Base-by-base conservation (phyloP, 2,888 invertebrate genomes). In the Apamea monoglypha region DNA sequence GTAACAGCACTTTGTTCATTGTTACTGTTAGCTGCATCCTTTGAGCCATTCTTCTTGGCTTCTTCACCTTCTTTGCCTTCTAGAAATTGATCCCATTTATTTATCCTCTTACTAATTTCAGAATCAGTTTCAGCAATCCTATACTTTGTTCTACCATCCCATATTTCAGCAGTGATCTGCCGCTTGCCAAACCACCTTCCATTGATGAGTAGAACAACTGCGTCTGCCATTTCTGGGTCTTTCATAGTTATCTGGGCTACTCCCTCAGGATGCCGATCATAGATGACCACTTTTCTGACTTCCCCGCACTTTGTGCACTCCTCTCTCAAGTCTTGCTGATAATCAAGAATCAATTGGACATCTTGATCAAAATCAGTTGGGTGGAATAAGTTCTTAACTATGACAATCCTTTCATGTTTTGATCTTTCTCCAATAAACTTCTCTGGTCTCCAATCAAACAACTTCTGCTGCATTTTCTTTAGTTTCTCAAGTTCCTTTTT, bases 361-460 rank as follows among this genome's bases (percentile, higher is more conserved):
- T 99, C 98, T 81, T 98, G 97, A 96, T 99, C 98, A 96, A 99
- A 99, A 90, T 99, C 98, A 82, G 98, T 97, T 0, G 99, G 98
- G 82, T 98, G 98, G 95, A 99, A 99, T 76, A 99, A 97, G 95
- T 99, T 99, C 94, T 99, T 99, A 18, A 99, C 97, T 72, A 99
- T 98, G 0, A 99, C 99, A 73, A 98, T 97, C 92, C 98, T 98
- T 94, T 99, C 99, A 94, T 98, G 98, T 93, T 99, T 99, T 0
- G 98, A 97, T 74, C 99, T 97, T 91, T 99, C 98, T 1, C 99
- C 99, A 56, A 98, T 96, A 93, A 98, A 97, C 93, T 98, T 99
- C 90, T 99, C 99, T 0, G 99, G 99, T 82, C 99, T 97, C 99
- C 99, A 99, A 94, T 99, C 99, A 94, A 99, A 99, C 72, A 99